A percentile compares a stretch with the other conserved stretches of the same genome.
Conservation (phyloP, 2,797 vertebrate genomes). For the Eupleurogrammus muticus region DNA sequence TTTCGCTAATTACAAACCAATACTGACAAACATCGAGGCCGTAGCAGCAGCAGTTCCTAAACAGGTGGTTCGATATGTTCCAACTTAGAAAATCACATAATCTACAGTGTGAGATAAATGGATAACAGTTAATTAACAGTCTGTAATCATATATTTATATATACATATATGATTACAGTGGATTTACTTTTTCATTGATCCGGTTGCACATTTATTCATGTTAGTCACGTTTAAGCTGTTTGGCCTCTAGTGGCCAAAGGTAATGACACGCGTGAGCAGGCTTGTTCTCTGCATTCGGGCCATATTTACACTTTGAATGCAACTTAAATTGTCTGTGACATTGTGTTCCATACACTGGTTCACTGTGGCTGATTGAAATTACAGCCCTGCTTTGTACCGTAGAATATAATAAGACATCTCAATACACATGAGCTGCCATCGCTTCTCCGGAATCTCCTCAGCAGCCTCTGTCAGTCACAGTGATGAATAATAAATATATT, state of each 20-base stretch:
- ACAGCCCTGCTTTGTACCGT: not conserved
- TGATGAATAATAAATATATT: too few relatives aligned
- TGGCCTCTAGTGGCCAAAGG: too few relatives aligned
- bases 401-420: not conserved
- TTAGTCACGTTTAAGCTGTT: too few relatives aligned
- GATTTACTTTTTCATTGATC: not conserved
- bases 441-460: too few relatives aligned
- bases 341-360: too few relatives aligned
- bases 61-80: conserved; percentile 16
- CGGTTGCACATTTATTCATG: not conserved
- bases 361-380: not conserved
- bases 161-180: too few relatives aligned
- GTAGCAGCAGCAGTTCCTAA: not conserved
- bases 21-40: not conserved
- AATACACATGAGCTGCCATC: too few relatives aligned
- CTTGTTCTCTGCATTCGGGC: not conserved
- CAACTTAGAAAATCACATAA: conserved; percentile 1
- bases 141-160: too few relatives aligned
- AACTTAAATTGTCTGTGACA: not conserved
- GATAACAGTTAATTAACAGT: conserved; percentile 15
- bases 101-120: conserved; percentile 20
- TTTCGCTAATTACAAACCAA: not conserved
- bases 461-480: too few relatives aligned
- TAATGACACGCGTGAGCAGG: not conserved
- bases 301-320: not conserved